phyloP scores from a whole-genome alignment of 2,888 invertebrate genomes.

The Nasonia oneida region DNA sequence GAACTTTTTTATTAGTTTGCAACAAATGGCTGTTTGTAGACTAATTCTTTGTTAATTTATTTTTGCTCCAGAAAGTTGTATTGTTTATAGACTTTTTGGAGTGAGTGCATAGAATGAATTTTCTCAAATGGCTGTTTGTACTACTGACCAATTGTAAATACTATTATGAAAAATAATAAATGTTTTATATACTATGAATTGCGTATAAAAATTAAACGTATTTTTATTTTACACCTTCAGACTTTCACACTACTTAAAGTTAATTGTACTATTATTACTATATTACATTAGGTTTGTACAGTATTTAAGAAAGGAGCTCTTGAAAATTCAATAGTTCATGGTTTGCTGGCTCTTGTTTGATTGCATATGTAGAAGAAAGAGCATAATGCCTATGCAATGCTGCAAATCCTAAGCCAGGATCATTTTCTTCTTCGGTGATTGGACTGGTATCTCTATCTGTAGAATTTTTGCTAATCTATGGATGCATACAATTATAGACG shows the following conservation, averaged over 20 bases:
- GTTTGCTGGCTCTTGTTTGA: slow-evolving; percentile 82
- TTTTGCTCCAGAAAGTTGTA: slow-evolving; percentile 28
- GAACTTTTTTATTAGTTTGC: slow-evolving; percentile 58
- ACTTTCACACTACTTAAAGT: not conserved
- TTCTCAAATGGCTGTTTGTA: slow-evolving; percentile 57
- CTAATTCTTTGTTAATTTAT: slow-evolving; percentile 47
- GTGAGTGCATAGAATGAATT: slow-evolving; percentile 36
- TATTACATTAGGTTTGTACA: not conserved
- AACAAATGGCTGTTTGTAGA: slow-evolving; percentile 60
- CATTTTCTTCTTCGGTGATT: slow-evolving; percentile 80
- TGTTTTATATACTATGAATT: slow-evolving; percentile 60
- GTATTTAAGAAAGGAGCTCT: slow-evolving; percentile 63
- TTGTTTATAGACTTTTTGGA: slow-evolving; percentile 41
- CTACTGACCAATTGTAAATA: slow-evolving; percentile 62
- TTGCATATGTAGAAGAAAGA: slow-evolving; percentile 82
- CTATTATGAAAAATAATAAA: slow-evolving; percentile 56
- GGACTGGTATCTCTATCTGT: slow-evolving; percentile 70
- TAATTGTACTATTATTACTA: slow-evolving; percentile 1
- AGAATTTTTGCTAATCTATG: slow-evolving; percentile 75
- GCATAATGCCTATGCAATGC: slow-evolving; percentile 84
- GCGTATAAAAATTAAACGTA: slow-evolving; percentile 39
- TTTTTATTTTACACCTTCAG: slow-evolving; percentile 32
- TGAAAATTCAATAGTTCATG: slow-evolving; percentile 73
- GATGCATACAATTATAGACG: slow-evolving; percentile 38
- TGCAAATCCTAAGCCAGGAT: slow-evolving; percentile 85